phyloP scores from a whole-genome alignment of 2,113 vertebrate genomes.

The Taurulus bubalis region DNA sequence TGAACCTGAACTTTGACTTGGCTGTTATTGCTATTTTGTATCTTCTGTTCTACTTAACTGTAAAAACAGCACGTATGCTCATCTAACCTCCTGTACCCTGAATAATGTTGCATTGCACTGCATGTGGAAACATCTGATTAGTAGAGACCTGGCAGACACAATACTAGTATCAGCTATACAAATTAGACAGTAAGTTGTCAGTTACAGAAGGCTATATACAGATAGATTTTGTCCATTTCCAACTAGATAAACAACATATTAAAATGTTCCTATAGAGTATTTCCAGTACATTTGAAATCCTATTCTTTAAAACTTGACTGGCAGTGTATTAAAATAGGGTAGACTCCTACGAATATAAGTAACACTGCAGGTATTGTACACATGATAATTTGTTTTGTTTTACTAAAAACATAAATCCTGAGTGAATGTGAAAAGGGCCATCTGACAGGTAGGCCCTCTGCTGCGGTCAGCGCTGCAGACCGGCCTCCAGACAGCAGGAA shows the following conservation, averaged over 20 bases:
- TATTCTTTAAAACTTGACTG: not conserved
- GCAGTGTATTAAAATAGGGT: conserved; percentile 5
- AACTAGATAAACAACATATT: not conserved
- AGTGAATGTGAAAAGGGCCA: conserved; percentile 38
- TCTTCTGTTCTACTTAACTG: not conserved
- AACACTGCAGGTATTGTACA: conserved; percentile 11
- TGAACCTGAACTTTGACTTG: not conserved
- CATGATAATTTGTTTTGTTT: conserved; percentile 25
- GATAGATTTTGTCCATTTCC: conserved; percentile 7
- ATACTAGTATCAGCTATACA: not conserved
- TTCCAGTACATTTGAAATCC: not conserved
- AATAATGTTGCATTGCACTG: not conserved
- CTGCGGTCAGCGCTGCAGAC: conserved; percentile 43
- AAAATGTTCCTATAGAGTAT: not conserved
- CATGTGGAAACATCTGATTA: not conserved
- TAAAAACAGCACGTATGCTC: not conserved
- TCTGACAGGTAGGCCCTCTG: conserved; percentile 61
- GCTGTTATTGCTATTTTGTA: not conserved
- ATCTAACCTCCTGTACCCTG: not conserved
- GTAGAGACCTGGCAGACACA: conserved; percentile 5
- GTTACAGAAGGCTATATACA: not conserved
- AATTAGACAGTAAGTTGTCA: conserved; percentile 6
- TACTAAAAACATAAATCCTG: conserved; percentile 23
- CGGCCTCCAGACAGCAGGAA: conserved; percentile 74
- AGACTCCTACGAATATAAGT: not conserved